Percentiles rank a stretch among this genome's conserved stretches.
Conservation (phyloP, 2,888 invertebrate species). For the Drosophila glabriapex region DNA sequence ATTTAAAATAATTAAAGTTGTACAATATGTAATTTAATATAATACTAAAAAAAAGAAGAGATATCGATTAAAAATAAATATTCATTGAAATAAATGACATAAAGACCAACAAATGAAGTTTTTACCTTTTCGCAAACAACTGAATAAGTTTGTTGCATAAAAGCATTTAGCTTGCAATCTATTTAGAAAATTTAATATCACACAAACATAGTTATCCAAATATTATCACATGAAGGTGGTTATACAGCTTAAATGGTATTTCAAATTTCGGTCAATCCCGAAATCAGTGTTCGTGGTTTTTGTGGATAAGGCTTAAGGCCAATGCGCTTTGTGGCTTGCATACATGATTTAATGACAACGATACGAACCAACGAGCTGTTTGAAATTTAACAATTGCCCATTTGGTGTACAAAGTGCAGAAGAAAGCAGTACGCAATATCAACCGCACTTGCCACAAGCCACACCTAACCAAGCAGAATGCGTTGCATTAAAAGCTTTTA, state of each 20-base stretch:
- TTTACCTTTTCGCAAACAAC: background rate
- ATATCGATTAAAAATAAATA: background rate
- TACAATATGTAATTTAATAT: background rate
- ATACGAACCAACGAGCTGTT: slow-evolving; percentile 15
- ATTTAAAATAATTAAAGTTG: background rate
- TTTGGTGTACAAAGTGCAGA: slow-evolving; percentile 6
- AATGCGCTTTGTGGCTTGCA: slow-evolving; percentile 12
- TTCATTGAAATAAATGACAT: background rate
- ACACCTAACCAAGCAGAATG: slow-evolving; percentile 31
- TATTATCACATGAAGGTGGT: background rate
- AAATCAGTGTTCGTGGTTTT: background rate
- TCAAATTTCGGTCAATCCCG: background rate
- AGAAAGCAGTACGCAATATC: background rate
- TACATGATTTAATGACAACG: slow-evolving; percentile 29
- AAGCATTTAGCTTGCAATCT: background rate
- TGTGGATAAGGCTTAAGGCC: background rate
- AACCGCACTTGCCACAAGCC: slow-evolving; percentile 5
- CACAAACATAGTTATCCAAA: background rate
- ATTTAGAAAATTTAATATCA: background rate
- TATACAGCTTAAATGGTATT: background rate
- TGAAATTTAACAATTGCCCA: slow-evolving; percentile 27
- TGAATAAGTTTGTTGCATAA: background rate
- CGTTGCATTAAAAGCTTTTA: slow-evolving; percentile 72
- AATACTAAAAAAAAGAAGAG: background rate
- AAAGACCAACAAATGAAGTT: background rate